Base-by-base conservation (phyloP, 2,797 vertebrate species). In the Molossus alvarezi region DNA sequence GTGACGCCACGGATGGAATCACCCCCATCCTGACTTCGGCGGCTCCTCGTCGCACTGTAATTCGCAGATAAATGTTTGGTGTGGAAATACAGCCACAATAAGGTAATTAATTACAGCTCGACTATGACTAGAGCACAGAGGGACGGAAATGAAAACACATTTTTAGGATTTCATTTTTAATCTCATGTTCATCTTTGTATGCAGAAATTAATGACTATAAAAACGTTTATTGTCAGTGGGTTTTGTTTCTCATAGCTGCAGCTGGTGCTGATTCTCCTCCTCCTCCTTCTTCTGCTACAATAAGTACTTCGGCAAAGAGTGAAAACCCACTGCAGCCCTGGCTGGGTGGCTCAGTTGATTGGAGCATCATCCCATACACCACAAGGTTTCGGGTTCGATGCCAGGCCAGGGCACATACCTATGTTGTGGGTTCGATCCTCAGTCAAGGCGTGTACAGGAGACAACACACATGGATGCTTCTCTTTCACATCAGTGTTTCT, bases 51-150 rank as follows among this genome's bases (percentile, higher is more conserved):
- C 87, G n/a, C 62, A 45, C 89, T 95, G 58, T 89, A 95, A 97
- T 94, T 95, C 95, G 62, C 33, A 87, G 91, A 93, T 91, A 65
- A 95, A 95, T 81, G 92, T 97, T 93, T 81, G 51, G 60, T 75
- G 29, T 72, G 80, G 92, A 97, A 89, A 96, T 94, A 87, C 80
- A 94, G 86, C 48, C 86, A 86, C 83, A 84, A 69, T 72, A 95
- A 94, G 80, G 92, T 80, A 92, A 97, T 94, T 90, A 82, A 88
- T 92, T 88, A 88, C 57, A 95, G 85, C 18, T 87, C 85, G 71
- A 67, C 71, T 87, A 88, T 88, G 79, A 90, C 80, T 69, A 48
- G 4, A 72, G 55, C 83, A 81, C 53, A 64, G 69, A 83, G n/a
- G 72, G 29, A 48, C 23, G 51, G 27, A 60, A 77, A 95, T 58